Conservation (phyloP, 2,797 vertebrate species). For the Cebuella pygmaea region DNA sequence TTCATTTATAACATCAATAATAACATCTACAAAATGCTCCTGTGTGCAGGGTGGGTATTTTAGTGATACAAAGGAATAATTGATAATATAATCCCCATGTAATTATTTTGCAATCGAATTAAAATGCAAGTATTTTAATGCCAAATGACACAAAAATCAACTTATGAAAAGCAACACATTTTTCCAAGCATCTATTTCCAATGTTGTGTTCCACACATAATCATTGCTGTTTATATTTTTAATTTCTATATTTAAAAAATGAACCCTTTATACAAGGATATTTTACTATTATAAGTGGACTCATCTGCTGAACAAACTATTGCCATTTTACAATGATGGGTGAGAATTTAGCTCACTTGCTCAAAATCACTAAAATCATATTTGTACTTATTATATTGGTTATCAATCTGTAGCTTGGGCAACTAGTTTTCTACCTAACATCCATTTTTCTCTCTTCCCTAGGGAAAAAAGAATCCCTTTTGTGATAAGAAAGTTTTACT, state of each 20-base stretch:
- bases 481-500: not conserved
- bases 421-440: not conserved
- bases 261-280: not conserved
- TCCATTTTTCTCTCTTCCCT: not conserved
- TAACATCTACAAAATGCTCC: not conserved
- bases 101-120: not conserved
- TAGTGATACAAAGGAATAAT: not conserved
- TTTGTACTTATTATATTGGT: not conserved
- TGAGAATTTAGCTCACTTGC: not conserved
- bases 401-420: not conserved
- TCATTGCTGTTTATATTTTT: not conserved
- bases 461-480: not conserved
- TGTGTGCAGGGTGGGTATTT: not conserved
- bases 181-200: not conserved
- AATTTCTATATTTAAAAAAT: not conserved
- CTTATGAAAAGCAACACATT: not conserved
- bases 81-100: not conserved
- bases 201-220: not conserved
- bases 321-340: not conserved
- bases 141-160: not conserved
- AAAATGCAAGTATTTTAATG: not conserved
- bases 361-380: not conserved
- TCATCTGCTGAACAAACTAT: not conserved
- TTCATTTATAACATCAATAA: not conserved
- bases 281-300: not conserved